These are phyloP conservation scores for Silurus meridionalis DNA, from an alignment of 2,113 vertebrate genomes.

Conservation along the genomic window DNA sequence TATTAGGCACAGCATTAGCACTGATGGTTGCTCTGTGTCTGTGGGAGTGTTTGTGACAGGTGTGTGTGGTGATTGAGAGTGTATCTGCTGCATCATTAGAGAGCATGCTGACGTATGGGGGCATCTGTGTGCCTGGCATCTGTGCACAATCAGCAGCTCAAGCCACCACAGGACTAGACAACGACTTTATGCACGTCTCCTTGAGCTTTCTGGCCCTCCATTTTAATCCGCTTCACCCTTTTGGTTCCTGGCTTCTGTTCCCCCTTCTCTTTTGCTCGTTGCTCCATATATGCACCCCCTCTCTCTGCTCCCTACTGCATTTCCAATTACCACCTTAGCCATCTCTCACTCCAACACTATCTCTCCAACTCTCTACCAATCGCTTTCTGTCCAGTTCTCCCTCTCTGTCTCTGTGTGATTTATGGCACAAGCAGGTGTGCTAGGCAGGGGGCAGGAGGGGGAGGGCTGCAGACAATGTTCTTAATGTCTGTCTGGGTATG, in stretches of 20 bases:
- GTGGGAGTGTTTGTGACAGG: constrained; percentile 46
- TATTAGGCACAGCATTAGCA: constrained; percentile 27
- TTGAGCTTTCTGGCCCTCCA: constrained; percentile 2
- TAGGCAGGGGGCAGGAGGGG: constrained; percentile 32
- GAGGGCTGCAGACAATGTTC: constrained; percentile 36
- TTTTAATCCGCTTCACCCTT: neutral
- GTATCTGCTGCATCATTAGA: constrained; percentile 53
- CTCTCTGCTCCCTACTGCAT: constrained; percentile 1
- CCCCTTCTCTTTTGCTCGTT: neutral
- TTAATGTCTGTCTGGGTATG: constrained; percentile 39
- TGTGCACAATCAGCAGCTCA: constrained; percentile 57
- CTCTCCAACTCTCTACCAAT: constrained; percentile 16
- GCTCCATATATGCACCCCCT: neutral
- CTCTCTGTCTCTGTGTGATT: constrained; percentile 51
- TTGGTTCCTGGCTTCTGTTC: neutral
- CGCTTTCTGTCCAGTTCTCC: constrained; percentile 27
- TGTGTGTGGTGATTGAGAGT: constrained; percentile 50
- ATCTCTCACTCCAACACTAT: constrained; percentile 1
- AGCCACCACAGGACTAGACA: constrained; percentile 40
- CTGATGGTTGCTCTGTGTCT: constrained; percentile 27
- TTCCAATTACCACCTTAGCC: constrained; percentile 19
- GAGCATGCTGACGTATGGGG: constrained; percentile 46
- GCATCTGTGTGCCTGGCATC: constrained; percentile 56
- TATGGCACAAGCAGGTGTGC: constrained; percentile 57
- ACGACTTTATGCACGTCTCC: constrained; percentile 25